These are phyloP conservation scores for Chloropsis hardwickii DNA, from an alignment of 2,113 vertebrate species.

Conservation along the genomic window DNA sequence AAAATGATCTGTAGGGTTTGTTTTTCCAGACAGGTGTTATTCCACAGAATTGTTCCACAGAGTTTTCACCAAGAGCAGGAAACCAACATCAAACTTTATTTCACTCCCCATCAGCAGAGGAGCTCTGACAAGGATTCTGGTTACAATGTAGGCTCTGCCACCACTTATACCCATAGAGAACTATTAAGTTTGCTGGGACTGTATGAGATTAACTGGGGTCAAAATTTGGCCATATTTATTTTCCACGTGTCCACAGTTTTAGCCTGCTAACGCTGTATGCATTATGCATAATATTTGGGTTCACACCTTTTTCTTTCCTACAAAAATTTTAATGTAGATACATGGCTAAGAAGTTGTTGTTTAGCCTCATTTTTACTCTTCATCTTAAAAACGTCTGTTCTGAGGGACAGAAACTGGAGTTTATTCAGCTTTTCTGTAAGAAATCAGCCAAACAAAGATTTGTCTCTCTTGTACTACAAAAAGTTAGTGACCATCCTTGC, in stretches of 20 bases:
- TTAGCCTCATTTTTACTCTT: neutral
- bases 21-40: neutral
- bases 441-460: neutral
- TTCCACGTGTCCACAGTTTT: neutral
- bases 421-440: neutral
- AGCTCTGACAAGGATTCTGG: neutral
- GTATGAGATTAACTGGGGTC: neutral
- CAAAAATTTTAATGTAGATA: neutral
- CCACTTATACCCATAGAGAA: neutral
- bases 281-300: rapidly evolving
- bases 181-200: neutral
- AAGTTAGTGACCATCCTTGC: neutral
- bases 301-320: neutral
- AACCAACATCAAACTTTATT: neutral
- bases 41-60: neutral
- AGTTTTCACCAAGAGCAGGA: neutral
- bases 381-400: neutral
- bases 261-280: rapidly evolving
- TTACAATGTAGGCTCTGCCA: neutral
- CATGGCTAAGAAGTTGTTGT: neutral
- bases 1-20: neutral
- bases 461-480: neutral
- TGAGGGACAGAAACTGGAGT: neutral
- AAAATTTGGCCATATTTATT: neutral
- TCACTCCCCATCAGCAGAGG: neutral